Base-by-base conservation (phyloP, 2,888 invertebrate species). In the Megalurothrips usitatus region DNA sequence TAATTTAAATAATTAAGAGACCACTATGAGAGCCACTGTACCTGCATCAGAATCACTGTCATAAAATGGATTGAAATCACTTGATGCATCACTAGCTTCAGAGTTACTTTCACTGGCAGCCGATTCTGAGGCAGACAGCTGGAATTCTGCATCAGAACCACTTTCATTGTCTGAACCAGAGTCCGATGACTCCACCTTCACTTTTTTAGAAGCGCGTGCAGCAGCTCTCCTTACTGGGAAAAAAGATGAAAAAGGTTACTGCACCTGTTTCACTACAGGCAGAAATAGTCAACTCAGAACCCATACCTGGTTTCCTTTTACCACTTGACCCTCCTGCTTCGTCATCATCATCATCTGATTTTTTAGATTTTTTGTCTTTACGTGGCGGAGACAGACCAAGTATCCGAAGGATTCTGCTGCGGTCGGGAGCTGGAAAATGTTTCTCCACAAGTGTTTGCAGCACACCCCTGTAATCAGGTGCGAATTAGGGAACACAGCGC, bases 371-470 rank as follows among this genome's bases (percentile, higher is more conserved):
- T 47, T 85, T 84, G 80, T 86, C 85, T 75, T 83, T 84, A 47
- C 83, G 82, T 19, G 84, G 81, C 48, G 81, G 82, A 49, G 85
- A 86, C 79, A 85, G 80, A 4, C 89, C 94, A 79, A 96, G 89
- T 81, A 96, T 89, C 14, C 94, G 91, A 86, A 93, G 92, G 84
- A 95, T 94, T 83, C 95, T 91, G 87, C 92, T 92, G 80, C 96
- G 90, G 88, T 98, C 96, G 6, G 98, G 97, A 0, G 98, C 97
- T 0, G 99, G 99, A 87, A 99, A 99, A 88, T 99, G 98, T 87
- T 98, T 98, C 87, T 99, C 99, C 0, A 99, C 97, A 82, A 99
- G 88, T 0, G 96, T 94, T 87, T 98, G 97, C 86, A 99, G 92
- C 43, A 99, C 99, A 83, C 98, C 98, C 87, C 96, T 96, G 87